Conservation (phyloP, 2,888 invertebrate species). For the Aporophyla lueneburgensis region DNA sequence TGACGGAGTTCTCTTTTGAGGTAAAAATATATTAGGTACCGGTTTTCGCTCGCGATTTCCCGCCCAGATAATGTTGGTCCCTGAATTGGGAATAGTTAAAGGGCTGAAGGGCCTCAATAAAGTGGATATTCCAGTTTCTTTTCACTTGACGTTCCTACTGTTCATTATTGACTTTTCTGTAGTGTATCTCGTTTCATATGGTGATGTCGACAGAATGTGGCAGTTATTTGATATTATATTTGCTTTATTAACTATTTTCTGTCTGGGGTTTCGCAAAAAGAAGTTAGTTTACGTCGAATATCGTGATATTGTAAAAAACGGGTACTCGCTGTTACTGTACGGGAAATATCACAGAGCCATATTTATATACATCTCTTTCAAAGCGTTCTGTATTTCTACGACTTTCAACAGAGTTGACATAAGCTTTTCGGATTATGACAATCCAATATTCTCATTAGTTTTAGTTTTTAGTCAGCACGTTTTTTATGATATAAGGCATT, state of each 20-base stretch:
- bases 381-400: background rate
- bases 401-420: background rate
- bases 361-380: background rate
- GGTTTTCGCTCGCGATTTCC: conserved; percentile 62
- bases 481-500: too few relatives aligned
- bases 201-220: conserved; percentile 40
- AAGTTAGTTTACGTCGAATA: background rate
- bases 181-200: conserved; percentile 63
- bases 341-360: too few relatives aligned
- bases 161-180: conserved; percentile 67
- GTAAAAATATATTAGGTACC: conserved; percentile 68
- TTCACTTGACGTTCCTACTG: conserved; percentile 50
- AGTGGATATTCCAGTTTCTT: conserved; percentile 52
- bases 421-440: background rate
- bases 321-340: background rate
- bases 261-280: background rate
- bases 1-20: conserved; percentile 71
- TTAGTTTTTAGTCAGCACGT: too few relatives aligned
- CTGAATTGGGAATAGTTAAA: background rate
- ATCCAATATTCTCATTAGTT: too few relatives aligned
- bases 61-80: conserved; percentile 48
- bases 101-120: conserved; percentile 13
- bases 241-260: conserved; percentile 39
- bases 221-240: conserved; percentile 51
- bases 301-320: background rate